Evolutionary conservation across 2,888 invertebrate species (phyloP).

Genomic region (Mylabris sibirica): DNA sequence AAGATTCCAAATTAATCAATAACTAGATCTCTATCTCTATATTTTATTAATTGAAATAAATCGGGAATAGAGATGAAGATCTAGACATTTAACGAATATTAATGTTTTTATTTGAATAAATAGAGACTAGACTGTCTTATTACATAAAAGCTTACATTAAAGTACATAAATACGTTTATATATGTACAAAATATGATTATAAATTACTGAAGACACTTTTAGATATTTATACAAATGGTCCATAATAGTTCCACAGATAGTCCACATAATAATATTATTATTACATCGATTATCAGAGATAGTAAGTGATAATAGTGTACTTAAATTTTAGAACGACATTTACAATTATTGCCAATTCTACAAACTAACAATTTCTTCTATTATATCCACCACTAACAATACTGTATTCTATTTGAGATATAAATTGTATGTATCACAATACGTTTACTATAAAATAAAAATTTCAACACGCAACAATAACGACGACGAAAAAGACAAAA

Average conservation of each 20-base stretch:
- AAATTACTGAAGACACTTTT: not conserved
- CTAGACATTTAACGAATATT: not conserved
- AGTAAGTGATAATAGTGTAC: not conserved
- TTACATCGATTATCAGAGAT: too few species aligned
- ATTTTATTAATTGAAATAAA: not conserved
- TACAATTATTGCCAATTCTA: not conserved
- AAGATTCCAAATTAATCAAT: not conserved
- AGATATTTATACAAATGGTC: not conserved
- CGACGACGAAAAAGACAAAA: too few species aligned
- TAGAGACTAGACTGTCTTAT: not conserved
- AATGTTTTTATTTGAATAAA: not conserved
- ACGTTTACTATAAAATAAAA: not conserved
- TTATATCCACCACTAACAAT: not conserved
- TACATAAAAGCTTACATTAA: not conserved
- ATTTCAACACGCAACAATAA: too few species aligned
- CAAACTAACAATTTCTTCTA: not conserved
- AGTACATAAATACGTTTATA: not conserved
- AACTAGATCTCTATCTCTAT: not conserved
- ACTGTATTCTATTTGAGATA: conserved; percentile 11
- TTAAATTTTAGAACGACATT: not conserved
- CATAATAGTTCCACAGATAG: not conserved
- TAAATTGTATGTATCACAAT: not conserved
- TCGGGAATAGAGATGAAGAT: not conserved
- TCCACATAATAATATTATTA: too few species aligned
- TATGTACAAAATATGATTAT: not conserved